Evolutionary conservation across 1,140 invertebrate species (phyloP).

Genomic region (Uloborus diversus): DNA sequence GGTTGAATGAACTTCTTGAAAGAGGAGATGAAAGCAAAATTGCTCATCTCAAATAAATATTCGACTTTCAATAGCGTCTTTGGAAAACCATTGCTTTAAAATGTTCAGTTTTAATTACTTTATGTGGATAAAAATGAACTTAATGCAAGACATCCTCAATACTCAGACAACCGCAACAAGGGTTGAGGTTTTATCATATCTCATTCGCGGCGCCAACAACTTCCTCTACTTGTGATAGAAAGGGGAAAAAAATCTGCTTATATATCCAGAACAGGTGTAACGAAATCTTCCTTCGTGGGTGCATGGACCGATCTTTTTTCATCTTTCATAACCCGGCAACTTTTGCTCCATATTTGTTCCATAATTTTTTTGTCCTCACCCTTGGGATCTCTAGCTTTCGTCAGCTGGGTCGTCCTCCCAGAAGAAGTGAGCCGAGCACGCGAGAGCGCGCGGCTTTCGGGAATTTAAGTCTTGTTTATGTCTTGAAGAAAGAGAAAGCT

Average conservation of each 20-base stretch:
- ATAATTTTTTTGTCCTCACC: neutral
- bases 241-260: neutral
- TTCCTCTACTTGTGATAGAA: slow-evolving; percentile 11
- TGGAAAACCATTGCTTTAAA: no score
- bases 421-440: neutral
- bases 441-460: neutral
- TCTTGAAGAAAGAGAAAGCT: no score
- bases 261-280: slow-evolving; percentile 30
- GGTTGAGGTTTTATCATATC: neutral
- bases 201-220: slow-evolving; percentile 13
- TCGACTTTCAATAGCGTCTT: no score
- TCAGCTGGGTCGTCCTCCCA: slow-evolving; percentile 15
- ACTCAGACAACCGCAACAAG: slow-evolving; percentile 1
- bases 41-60: no score
- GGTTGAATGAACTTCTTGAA: no score
- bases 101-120: no score
- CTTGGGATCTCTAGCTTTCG: neutral
- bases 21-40: no score
- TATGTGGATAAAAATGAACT: no score
- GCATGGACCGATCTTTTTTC: neutral
- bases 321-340: neutral
- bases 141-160: no score
- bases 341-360: slow-evolving; percentile 15
- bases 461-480: slow-evolving; percentile 34
- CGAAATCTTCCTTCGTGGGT: slow-evolving; percentile 46